These are phyloP conservation scores for Morone chrysops DNA, from an alignment of 2,113 vertebrate species.

Conservation along the genomic window DNA sequence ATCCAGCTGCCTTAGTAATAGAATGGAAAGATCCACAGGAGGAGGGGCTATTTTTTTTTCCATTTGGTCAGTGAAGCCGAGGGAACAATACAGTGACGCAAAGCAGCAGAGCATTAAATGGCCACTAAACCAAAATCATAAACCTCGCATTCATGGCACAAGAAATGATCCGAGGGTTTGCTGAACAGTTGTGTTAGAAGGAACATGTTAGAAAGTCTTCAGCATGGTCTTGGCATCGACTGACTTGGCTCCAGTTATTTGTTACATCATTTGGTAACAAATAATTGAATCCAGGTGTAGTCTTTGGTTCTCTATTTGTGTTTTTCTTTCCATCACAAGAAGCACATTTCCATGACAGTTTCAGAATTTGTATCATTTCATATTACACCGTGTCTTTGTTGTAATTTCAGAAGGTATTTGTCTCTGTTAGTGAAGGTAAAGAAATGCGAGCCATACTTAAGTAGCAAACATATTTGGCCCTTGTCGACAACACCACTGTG, in stretches of 20 bases:
- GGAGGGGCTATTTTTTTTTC: constrained; percentile 30
- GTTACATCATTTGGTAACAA: constrained; percentile 20
- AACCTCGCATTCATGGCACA: constrained; percentile 44
- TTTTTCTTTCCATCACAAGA: constrained; percentile 8
- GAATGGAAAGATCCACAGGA: constrained; percentile 57
- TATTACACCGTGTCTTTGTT: background rate
- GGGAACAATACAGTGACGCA: constrained; percentile 28
- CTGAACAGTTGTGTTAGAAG: background rate
- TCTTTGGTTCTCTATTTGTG: background rate
- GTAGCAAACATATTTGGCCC: constrained; percentile 26
- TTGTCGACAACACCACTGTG: constrained; percentile 55
- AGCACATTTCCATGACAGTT: constrained; percentile 33
- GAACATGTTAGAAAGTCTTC: background rate
- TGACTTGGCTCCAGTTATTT: constrained; percentile 9
- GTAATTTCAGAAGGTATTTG: background rate
- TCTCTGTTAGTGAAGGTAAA: constrained; percentile 5
- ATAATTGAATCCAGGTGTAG: constrained; percentile 14
- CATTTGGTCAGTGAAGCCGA: constrained; percentile 30
- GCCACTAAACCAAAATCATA: constrained; percentile 42
- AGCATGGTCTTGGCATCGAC: background rate
- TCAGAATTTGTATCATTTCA: background rate
- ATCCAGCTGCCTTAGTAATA: constrained; percentile 74
- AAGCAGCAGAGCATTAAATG: constrained; percentile 51
- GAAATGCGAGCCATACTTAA: constrained; percentile 1
- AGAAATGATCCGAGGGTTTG: constrained; percentile 1